Conservation (phyloP, 2,113 vertebrate genomes). For the human region GRCh38 chr6:27426001-27426500, state of each 20-base stretch:
- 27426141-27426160: neutral
- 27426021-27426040: neutral
- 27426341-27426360: neutral
- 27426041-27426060: neutral
- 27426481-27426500: neutral
- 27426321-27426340: neutral
- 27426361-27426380: neutral
- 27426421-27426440: constrained; percentile 4
- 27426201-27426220: neutral
- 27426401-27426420: constrained; percentile 1
- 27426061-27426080: neutral
- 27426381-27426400: neutral
- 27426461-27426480: constrained; percentile 38
- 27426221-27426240: neutral
- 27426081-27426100: neutral
- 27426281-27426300: neutral
- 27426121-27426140: neutral
- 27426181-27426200: neutral
- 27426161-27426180: neutral
- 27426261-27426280: neutral
- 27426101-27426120: neutral
- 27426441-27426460: constrained; percentile 39
- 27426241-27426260: neutral
- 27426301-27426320: neutral
- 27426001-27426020: neutral